Conservation (phyloP, 2,888 invertebrate genomes). For the Nasonovia ribisnigri region DNA sequence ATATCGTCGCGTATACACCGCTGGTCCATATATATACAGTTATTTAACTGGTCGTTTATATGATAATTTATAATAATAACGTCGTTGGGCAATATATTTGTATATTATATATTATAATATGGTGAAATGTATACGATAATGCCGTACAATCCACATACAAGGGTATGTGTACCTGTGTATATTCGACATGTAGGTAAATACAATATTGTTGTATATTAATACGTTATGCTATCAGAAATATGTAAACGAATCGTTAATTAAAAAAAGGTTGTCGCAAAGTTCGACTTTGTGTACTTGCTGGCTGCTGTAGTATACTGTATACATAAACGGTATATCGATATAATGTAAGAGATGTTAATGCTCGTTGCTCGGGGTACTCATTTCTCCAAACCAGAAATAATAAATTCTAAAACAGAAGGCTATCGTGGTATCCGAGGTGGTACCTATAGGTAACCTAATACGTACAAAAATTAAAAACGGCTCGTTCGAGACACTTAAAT, state of each 20-base stretch:
- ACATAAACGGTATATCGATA: not conserved
- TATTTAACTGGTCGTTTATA: conserved; percentile 9
- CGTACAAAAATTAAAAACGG: not conserved
- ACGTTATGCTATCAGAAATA: not conserved
- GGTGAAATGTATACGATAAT: not conserved
- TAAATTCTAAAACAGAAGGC: not conserved
- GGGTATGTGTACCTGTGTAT: not conserved
- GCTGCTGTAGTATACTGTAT: not conserved
- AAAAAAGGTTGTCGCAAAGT: not conserved
- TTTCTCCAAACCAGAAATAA: not conserved
- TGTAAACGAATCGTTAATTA: not conserved
- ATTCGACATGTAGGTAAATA: not conserved
- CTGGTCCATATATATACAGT: not conserved
- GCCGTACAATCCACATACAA: not conserved
- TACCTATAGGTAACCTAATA: not conserved
- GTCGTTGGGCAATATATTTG: not conserved
- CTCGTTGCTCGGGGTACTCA: not conserved
- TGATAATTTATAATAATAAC: not conserved
- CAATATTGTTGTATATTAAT: not conserved
- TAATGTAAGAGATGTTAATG: not conserved
- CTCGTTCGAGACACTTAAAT: not conserved
- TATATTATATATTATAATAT: not conserved
- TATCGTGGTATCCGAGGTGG: no score
- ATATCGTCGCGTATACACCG: not conserved
- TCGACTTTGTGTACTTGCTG: not conserved